Percentiles rank a stretch among this genome's conserved stretches.
Evolutionary conservation across 2,113 vertebrate genomes (phyloP).

Genomic region (Petroica traversi): DNA sequence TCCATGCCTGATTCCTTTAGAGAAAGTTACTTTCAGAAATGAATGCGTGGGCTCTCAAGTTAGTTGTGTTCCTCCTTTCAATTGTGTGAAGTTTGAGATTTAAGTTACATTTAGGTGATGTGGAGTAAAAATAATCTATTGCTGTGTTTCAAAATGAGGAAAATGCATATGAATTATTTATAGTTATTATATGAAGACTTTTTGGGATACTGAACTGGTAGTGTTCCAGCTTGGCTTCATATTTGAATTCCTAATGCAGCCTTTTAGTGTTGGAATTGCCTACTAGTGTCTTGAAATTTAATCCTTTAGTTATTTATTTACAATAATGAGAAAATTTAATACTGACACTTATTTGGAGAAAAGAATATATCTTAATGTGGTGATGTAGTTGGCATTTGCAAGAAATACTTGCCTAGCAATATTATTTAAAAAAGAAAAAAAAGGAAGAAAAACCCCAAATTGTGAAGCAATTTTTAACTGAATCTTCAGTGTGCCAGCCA

Average conservation of each 20-base stretch:
- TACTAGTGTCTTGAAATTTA: background rate
- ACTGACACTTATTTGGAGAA: background rate
- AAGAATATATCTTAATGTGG: background rate
- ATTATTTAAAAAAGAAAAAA: background rate
- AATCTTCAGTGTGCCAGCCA: background rate
- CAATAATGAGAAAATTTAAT: background rate
- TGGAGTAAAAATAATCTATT: background rate
- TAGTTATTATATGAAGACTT: background rate
- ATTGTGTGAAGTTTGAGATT: accelerated
- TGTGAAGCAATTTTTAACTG: background rate
- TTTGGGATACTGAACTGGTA: background rate
- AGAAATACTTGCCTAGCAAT: background rate
- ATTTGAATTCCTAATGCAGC: background rate
- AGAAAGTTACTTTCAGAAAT: background rate
- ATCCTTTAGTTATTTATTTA: background rate
- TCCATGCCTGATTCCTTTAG: background rate
- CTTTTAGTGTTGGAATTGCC: background rate
- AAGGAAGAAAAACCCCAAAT: background rate
- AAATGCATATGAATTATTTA: background rate
- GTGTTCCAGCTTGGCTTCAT: background rate
- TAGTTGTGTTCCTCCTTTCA: background rate
- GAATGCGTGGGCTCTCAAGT: background rate
- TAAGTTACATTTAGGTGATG: background rate
- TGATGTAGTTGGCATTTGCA: background rate
- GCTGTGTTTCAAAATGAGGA: background rate